These are phyloP conservation scores for Trichonephila clavipes DNA, from an alignment of 1,140 invertebrate genomes.

Conservation along the genomic window DNA sequence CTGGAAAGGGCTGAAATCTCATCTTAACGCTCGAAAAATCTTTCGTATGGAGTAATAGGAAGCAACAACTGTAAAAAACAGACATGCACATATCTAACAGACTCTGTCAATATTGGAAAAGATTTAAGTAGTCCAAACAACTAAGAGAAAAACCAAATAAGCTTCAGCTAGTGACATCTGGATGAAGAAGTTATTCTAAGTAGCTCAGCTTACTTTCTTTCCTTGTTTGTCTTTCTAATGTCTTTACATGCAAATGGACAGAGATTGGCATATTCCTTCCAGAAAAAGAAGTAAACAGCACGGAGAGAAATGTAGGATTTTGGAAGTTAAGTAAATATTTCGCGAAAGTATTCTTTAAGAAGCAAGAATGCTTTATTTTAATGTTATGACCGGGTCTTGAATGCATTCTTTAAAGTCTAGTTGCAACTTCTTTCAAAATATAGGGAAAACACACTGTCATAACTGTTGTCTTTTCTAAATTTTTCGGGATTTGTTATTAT, in stretches of 20 bases:
- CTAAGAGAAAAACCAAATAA: neutral
- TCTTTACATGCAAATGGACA: constrained; percentile 1
- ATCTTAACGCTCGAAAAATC: neutral
- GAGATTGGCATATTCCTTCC: neutral
- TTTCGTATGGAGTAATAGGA: neutral
- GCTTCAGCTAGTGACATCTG: neutral
- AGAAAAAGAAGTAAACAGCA: neutral
- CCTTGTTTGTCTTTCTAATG: neutral
- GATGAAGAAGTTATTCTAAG: neutral
- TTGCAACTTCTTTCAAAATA: neutral
- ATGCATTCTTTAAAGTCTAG: neutral
- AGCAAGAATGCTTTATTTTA: neutral
- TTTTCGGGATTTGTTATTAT: neutral
- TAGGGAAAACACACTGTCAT: neutral
- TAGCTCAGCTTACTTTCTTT: neutral
- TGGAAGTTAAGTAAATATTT: constrained; percentile 11
- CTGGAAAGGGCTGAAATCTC: neutral
- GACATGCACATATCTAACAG: neutral
- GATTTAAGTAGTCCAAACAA: constrained; percentile 23
- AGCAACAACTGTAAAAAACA: neutral
- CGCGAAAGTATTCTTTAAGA: neutral
- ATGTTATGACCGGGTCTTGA: neutral
- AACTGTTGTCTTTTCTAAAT: neutral
- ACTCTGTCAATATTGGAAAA: constrained; percentile 38
- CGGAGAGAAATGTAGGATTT: neutral